Conservation (phyloP, 2,113 vertebrate genomes). For the Sphyrna mokarran region DNA sequence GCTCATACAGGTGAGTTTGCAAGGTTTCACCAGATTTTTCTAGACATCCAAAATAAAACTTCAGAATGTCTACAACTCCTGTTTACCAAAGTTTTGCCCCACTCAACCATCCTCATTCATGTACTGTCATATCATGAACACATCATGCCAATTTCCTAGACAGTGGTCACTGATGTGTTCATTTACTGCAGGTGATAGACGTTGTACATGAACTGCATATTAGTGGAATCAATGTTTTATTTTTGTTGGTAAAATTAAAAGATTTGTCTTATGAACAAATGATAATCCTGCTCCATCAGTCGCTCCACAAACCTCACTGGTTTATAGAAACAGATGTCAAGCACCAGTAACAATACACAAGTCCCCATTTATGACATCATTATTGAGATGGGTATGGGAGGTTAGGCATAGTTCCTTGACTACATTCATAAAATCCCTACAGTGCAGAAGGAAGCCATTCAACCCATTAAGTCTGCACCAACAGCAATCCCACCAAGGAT, state of each 20-base stretch:
- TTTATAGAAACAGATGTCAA: background rate
- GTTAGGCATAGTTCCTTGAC: background rate
- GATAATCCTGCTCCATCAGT: background rate
- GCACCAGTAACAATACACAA: background rate
- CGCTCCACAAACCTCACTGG: background rate
- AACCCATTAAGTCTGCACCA: too few relatives aligned
- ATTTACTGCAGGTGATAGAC: background rate
- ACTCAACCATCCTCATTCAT: background rate
- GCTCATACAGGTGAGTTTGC: background rate
- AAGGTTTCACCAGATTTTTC: background rate
- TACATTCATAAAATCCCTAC: background rate
- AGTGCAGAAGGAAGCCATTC: too few relatives aligned
- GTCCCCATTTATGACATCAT: background rate
- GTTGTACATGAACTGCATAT: background rate
- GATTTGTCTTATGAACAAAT: background rate
- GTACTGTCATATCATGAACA: too few relatives aligned
- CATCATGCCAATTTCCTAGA: too few relatives aligned
- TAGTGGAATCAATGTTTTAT: background rate
- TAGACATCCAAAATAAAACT: background rate
- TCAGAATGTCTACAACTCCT: background rate
- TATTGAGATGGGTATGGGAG: background rate
- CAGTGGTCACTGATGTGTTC: too few relatives aligned
- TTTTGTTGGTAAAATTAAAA: background rate
- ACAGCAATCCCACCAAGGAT: too few relatives aligned
- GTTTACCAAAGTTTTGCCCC: background rate